Evolutionary conservation across 2,113 vertebrate species (phyloP), one percentile per base, ranked within the genome.

Genomic region (Syngnathoides biaculeatus): DNA sequence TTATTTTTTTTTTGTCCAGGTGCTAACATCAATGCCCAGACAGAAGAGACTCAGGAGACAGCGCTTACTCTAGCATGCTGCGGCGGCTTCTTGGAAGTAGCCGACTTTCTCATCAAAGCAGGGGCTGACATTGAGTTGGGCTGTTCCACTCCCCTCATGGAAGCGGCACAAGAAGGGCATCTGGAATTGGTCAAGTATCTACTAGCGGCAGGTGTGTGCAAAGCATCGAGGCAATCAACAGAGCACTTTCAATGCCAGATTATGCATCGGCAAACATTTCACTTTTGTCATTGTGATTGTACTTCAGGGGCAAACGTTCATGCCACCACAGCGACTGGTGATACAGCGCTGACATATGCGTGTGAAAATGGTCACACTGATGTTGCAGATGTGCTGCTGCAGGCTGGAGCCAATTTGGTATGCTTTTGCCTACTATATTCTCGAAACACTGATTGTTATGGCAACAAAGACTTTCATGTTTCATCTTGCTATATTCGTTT

Each of bases 321-420:
- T 61, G 96, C 96, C 75, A 98, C 96, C 70, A 99, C 97, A n/a
- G 97, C 97, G 8, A 99, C 97, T 5, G 96, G 96, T 66, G 97
- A 99, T 77, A 98, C 96, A 14, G 97, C 97, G 8, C 80, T 98
- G 88, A 98, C 96, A 24, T 99, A 99, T 8, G 97, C 97, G 13
- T 99, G 96, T 91, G 97, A 99, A 88, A 99, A 99, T 60, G 97
- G 97, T 86, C 97, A 99, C 86, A 99, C 97, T 0, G 97, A 99
- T 68, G 97, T 99, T 72, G 97, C 97, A 26, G 97, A 99, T 67
- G 95, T 98, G 86, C 88, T 99, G 80, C 93, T 99, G 84, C 97
- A 98, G 88, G 94, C 95, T 67, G 97, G 95, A 77, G 96, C 97
- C 65, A 95, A 98, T 87, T 90, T 99, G 94, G 97, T 98, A 94